Conservation (phyloP, 2,797 vertebrate species). For the Sciaenops ocellatus region DNA sequence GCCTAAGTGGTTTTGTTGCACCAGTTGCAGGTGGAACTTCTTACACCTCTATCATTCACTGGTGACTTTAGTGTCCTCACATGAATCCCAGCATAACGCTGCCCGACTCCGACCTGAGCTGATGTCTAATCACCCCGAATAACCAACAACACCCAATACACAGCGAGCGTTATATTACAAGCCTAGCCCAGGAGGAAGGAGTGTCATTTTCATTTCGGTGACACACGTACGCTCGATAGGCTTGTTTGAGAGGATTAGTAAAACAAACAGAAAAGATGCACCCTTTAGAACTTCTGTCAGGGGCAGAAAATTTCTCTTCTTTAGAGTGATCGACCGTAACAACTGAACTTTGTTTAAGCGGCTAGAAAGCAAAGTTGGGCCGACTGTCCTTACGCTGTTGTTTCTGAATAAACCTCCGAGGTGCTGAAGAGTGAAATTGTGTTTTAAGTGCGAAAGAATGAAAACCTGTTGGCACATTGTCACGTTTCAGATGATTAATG, state of each 20-base stretch:
- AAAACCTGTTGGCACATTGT: neutral
- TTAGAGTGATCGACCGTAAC: constrained; percentile 3
- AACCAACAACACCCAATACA: neutral
- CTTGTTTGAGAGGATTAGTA: constrained; percentile 26
- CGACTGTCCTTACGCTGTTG: neutral
- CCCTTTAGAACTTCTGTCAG: constrained; percentile 9
- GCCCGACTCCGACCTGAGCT: neutral
- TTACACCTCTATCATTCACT: neutral
- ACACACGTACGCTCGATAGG: neutral
- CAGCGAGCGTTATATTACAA: neutral
- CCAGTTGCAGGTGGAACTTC: neutral
- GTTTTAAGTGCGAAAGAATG: neutral
- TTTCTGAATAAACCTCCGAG: neutral
- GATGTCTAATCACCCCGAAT: neutral
- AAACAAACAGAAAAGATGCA: constrained; percentile 25
- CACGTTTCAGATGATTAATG: neutral
- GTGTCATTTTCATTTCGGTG: neutral
- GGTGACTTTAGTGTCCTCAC: neutral
- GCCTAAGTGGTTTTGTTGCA: neutral
- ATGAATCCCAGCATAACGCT: neutral
- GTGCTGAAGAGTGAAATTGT: neutral
- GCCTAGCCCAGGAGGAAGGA: neutral
- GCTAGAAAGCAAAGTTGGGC: neutral
- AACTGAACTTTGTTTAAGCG: neutral
- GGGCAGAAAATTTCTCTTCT: constrained; percentile 30